phyloP scores from a whole-genome alignment of 2,113 vertebrate genomes.

The Ahaetulla prasina region DNA sequence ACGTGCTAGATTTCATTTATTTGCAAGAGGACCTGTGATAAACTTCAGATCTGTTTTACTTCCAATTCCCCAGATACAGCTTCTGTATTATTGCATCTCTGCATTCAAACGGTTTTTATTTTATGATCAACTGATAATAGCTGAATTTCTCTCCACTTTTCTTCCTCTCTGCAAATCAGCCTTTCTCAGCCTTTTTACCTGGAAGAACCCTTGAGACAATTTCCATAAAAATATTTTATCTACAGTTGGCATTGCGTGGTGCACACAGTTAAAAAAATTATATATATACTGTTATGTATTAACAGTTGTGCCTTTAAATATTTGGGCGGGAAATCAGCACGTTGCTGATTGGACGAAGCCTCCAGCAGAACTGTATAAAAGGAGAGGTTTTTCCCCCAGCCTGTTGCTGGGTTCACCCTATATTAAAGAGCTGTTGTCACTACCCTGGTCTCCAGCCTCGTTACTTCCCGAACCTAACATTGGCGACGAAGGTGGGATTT shows the following conservation, averaged over 20 bases:
- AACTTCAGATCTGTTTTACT: neutral
- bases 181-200: neutral
- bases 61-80: neutral
- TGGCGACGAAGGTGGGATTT: too few species aligned
- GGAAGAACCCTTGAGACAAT: neutral
- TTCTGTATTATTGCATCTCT: neutral
- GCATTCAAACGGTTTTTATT: neutral
- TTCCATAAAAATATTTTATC: neutral
- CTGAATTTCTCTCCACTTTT: neutral
- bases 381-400: too few species aligned
- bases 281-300: too few species aligned
- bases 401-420: too few species aligned
- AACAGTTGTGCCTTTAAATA: too few species aligned
- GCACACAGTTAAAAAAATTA: neutral
- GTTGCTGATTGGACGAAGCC: too few species aligned
- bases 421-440: too few species aligned
- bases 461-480: too few species aligned
- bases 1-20: neutral
- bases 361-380: too few species aligned
- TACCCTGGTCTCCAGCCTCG: too few species aligned
- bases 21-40: neutral
- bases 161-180: neutral
- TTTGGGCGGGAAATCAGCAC: too few species aligned
- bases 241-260: neutral
- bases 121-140: neutral